A percentile compares a stretch with the other conserved stretches of the same genome.
phyloP scores from a whole-genome alignment of 2,113 vertebrate species.

The Gambusia affinis region DNA sequence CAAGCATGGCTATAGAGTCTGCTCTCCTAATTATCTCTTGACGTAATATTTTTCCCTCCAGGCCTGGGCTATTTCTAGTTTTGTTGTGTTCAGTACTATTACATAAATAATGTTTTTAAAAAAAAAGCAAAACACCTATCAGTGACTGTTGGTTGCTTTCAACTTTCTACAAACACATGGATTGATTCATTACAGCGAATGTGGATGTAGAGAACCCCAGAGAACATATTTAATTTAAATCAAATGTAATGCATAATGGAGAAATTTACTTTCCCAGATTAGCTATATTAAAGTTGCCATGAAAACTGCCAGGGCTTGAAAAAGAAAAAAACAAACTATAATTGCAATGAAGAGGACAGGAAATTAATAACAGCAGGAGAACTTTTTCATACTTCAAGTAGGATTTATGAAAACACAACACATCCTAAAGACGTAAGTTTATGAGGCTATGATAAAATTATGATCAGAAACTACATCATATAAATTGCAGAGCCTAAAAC shows the following conservation, averaged over 20 bases:
- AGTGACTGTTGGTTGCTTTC: not conserved
- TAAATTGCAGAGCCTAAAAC: not conserved
- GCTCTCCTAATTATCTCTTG: not conserved
- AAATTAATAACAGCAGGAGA: not conserved
- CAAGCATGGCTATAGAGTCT: not conserved
- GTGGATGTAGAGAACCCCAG: not conserved
- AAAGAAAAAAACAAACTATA: not conserved
- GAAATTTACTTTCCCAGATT: not conserved
- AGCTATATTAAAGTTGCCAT: not conserved
- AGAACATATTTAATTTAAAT: not conserved
- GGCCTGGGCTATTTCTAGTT: not conserved
- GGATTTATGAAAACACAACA: not conserved
- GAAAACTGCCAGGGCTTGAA: not conserved
- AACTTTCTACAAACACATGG: not conserved
- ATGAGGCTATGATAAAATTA: not conserved
- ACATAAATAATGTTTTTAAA: not conserved
- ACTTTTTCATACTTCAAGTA: not conserved
- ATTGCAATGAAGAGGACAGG: not conserved
- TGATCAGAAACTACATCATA: not conserved
- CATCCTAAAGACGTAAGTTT: not conserved
- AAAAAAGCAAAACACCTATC: not conserved
- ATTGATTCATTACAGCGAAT: not conserved
- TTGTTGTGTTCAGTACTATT: not conserved
- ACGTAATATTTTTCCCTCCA: not conserved
- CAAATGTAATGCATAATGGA: not conserved